Evolutionary conservation across 2,888 invertebrate genomes (phyloP).

Genomic region (Cerastis rubricosa): DNA sequence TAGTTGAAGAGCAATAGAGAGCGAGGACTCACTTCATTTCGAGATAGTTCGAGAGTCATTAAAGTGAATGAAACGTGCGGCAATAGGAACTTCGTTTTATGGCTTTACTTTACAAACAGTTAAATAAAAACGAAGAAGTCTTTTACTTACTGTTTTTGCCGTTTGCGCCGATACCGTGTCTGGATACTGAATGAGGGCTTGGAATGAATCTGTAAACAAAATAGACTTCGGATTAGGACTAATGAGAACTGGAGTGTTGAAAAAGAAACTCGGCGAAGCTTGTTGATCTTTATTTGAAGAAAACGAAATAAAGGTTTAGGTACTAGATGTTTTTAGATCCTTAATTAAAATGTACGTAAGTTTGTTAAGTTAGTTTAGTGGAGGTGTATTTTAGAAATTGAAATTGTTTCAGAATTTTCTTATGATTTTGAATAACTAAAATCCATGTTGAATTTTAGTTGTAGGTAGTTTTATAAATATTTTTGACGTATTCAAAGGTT

Average conservation of each 20-base stretch:
- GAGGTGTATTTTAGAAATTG: neutral
- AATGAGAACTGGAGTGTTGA: constrained; percentile 58
- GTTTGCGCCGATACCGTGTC: constrained; percentile 99
- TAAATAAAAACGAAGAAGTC: constrained; percentile 86
- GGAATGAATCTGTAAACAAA: constrained; percentile 96
- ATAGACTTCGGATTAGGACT: constrained; percentile 62
- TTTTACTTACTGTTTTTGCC: constrained; percentile 96
- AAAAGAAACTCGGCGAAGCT: constrained; percentile 50
- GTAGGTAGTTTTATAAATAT: neutral
- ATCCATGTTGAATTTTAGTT: neutral
- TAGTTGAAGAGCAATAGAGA: constrained; percentile 71
- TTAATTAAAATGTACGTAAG: constrained; percentile 43
- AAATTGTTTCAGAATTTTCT: neutral
- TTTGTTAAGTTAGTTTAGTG: neutral
- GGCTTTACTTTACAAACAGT: constrained; percentile 85
- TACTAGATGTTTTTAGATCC: constrained; percentile 38
- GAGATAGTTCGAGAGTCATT: constrained; percentile 87
- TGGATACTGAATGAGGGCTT: constrained; percentile 99
- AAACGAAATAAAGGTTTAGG: constrained; percentile 35
- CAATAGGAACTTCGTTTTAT: constrained; percentile 88
- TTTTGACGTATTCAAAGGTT: neutral
- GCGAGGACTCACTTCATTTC: constrained; percentile 79
- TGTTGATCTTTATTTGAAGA: constrained; percentile 60
- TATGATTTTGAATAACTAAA: neutral
- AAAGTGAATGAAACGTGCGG: constrained; percentile 87